Base-by-base conservation (phyloP, 2,888 invertebrate genomes). In the Dugesia japonica region DNA sequence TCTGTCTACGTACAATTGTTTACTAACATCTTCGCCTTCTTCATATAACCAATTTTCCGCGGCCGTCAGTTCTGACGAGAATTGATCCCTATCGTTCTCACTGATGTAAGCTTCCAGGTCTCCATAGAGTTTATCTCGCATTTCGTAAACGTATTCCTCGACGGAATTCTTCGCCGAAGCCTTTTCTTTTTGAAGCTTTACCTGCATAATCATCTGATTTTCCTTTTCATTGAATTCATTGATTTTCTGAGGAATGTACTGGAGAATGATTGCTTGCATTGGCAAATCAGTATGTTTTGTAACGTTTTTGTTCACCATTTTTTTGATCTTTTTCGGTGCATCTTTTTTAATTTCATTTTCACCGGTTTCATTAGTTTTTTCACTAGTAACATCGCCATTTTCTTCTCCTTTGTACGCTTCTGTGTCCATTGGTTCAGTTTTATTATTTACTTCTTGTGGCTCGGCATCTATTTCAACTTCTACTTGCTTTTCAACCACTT, bases 31-130 rank as follows among this genome's bases (percentile, higher is more conserved):
- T 84, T 94, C 94, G 1, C 98, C 98, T 78, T 91, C 91, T 81
- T 94, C 95, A 82, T 98, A 99, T 23, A 98, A 87, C 98, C 98
- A 98, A 83, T 91, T 90, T 85, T 97, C 97, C 81, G 93, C 90
- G 26, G 89, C 88, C 81, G 91, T 91, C 38, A 98, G 87, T 80
- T 89, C 87, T 7, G 80, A 79, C 20, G 81, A 82, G 78, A 87
- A 82, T 9, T 80, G 76, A 28, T 81, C 81, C 73, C 81, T 80
- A 26, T 83, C 82, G 81, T 83, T 74, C 20, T 90, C 90, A 0
- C 88, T 86, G 26, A 92, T 88, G 83, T 89, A 95, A 1, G 88
- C 87, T 79, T 89, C 89, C 75, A 92, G 86, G 42, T 89, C 87
- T 79, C 89, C 88, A 56, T 88, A 88, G 76, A 97, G 85, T 84